Evolutionary conservation across 2,888 invertebrate species (phyloP).

Genomic region (Drosophila infuscata): DNA sequence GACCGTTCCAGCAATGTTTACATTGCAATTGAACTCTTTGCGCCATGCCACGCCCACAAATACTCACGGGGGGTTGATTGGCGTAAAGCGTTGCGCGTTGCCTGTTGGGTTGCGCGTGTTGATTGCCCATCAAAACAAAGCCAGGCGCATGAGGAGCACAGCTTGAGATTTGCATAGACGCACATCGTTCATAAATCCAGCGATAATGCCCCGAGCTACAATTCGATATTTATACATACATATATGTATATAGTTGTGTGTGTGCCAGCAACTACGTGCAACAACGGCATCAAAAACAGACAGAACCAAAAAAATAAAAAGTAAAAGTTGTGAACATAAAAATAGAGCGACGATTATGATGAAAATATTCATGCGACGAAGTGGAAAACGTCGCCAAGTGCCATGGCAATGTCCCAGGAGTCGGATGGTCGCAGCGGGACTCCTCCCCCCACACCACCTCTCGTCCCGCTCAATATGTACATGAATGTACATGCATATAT

Average conservation of each 20-base stretch:
- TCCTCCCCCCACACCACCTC: neutral
- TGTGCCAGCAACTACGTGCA: constrained; percentile 27
- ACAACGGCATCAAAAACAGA: constrained; percentile 1
- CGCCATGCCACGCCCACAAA: constrained; percentile 60
- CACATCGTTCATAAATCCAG: constrained; percentile 38
- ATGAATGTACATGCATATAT: constrained; percentile 2
- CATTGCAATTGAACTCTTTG: constrained; percentile 68
- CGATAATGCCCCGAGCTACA: constrained; percentile 45
- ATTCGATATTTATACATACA: constrained; percentile 27
- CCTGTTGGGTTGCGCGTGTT: constrained; percentile 56
- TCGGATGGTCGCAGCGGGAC: constrained; percentile 25
- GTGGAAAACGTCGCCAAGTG: constrained; percentile 59
- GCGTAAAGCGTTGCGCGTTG: neutral
- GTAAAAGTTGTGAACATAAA: constrained; percentile 65
- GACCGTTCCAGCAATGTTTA: constrained; percentile 50
- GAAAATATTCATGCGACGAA: constrained; percentile 80
- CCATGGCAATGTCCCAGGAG: constrained; percentile 44
- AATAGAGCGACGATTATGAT: constrained; percentile 77
- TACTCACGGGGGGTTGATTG: constrained; percentile 23
- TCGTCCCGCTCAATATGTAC: neutral
- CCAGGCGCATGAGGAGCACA: constrained; percentile 50
- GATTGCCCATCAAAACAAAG: constrained; percentile 77
- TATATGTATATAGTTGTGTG: constrained; percentile 7
- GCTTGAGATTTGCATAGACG: constrained; percentile 71
- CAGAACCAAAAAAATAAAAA: neutral